Percentiles rank a stretch among this genome's conserved stretches.
Conservation (phyloP, 2,888 invertebrate species). For the Entomobrya multifasciata region DNA sequence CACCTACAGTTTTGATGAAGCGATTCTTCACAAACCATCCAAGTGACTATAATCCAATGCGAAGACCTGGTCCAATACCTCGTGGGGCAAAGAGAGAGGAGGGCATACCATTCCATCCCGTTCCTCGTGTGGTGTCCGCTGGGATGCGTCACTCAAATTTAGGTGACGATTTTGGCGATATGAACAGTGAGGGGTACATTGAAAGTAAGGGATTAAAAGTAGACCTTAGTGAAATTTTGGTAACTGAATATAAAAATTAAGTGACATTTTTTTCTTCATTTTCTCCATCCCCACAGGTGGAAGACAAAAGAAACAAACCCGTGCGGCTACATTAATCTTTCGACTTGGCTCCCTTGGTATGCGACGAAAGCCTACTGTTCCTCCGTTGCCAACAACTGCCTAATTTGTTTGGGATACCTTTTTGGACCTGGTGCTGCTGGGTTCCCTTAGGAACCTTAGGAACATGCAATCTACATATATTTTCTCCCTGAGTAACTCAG, state of each 20-base stretch:
- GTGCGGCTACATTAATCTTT: conserved; percentile 72
- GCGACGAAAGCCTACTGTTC: conserved; percentile 72
- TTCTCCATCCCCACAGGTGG: conserved; percentile 33
- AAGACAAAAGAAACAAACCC: conserved; percentile 71
- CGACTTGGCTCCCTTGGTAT: conserved; percentile 68
- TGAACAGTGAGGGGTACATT: conserved; percentile 52
- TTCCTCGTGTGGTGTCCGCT: conserved; percentile 64
- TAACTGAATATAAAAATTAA: neutral
- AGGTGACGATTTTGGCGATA: conserved; percentile 34
- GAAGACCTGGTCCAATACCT: conserved; percentile 76
- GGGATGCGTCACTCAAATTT: conserved; percentile 2
- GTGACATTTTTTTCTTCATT: neutral
- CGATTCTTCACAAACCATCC: conserved; percentile 79
- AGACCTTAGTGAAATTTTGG: neutral
- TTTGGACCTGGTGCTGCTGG: conserved; percentile 28
- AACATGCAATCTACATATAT: neutral
- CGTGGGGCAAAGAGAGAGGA: conserved; percentile 75
- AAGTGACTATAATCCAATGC: conserved; percentile 79
- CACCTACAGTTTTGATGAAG: conserved; percentile 62
- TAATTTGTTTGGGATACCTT: conserved; percentile 60
- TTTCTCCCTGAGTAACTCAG: neutral
- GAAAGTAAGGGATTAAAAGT: conserved; percentile 58
- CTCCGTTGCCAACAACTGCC: conserved; percentile 58
- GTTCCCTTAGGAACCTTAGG: conserved; percentile 1
- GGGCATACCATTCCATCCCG: conserved; percentile 73